These are phyloP conservation scores for Oreonectes daqikongensis DNA, from an alignment of 2,797 vertebrate genomes.

Conservation along the genomic window DNA sequence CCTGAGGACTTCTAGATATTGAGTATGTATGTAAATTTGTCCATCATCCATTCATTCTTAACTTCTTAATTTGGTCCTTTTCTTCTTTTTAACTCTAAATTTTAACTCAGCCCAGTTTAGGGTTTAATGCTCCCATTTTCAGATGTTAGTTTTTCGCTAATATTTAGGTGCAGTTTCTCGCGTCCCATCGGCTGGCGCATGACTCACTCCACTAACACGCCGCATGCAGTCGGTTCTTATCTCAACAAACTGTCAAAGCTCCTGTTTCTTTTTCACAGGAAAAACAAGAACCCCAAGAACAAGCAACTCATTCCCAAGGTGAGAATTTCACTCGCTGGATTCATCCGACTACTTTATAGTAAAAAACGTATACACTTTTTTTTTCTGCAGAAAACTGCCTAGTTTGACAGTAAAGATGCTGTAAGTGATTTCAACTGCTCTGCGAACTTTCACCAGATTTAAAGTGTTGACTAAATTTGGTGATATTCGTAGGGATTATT, in stretches of 20 bases:
- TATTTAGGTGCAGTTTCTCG: not conserved
- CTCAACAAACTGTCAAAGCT: conserved; percentile 52
- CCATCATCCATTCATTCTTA: too few relatives aligned
- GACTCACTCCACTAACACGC: conserved; percentile 70
- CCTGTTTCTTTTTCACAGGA: conserved; percentile 81
- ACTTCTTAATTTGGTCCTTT: not conserved
- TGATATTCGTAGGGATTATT: not conserved
- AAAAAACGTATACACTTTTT: not conserved
- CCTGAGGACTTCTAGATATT: too few relatives aligned
- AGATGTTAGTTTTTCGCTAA: not conserved
- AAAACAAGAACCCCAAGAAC: conserved; percentile 86
- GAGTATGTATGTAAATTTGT: too few relatives aligned
- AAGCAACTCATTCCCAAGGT: conserved; percentile 98
- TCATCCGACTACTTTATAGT: not conserved
- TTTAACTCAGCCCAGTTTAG: not conserved
- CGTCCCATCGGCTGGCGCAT: conserved; percentile 15
- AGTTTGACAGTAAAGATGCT: not conserved
- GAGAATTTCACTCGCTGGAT: conserved; percentile 47
- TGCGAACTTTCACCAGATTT: not conserved
- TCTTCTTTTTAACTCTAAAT: too few relatives aligned
- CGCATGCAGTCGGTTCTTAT: not conserved
- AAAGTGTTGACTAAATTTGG: not conserved
- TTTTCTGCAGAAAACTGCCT: not conserved
- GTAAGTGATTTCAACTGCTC: not conserved
- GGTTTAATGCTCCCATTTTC: too few relatives aligned